These are phyloP conservation scores for Heliothis peltigera DNA, from an alignment of 2,888 invertebrate species.

Conservation along the genomic window DNA sequence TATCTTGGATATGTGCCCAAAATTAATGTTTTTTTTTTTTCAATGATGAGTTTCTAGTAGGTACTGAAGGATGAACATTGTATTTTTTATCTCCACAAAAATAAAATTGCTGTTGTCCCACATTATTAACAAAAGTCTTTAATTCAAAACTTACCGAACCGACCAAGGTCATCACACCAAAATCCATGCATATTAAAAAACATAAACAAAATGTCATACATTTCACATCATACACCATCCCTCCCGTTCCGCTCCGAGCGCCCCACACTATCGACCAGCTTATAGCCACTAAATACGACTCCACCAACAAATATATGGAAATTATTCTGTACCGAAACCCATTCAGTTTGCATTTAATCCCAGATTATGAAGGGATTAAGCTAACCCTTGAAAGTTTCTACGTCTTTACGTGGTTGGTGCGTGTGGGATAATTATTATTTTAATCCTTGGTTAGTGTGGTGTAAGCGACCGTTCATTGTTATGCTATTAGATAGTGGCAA, in stretches of 20 bases:
- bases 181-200: background rate
- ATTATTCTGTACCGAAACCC: slow-evolving; percentile 67
- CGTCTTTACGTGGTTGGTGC: slow-evolving; percentile 57
- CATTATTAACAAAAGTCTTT: no score
- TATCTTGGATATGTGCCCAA: no score
- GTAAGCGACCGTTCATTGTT: slow-evolving; percentile 34
- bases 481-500: slow-evolving; percentile 22
- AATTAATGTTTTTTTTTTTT: no score
- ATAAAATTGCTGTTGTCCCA: no score
- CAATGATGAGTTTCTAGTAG: no score
- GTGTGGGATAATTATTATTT: slow-evolving; percentile 63
- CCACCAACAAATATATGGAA: slow-evolving; percentile 73
- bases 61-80: no score
- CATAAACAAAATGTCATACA: background rate
- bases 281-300: slow-evolving; percentile 68
- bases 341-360: slow-evolving; percentile 72
- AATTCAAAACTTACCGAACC: no score
- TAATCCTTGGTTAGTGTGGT: slow-evolving; percentile 53
- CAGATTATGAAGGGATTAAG: slow-evolving; percentile 67
- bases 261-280: slow-evolving; percentile 54
- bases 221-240: no score
- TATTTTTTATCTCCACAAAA: no score
- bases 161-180: no score
- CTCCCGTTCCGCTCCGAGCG: slow-evolving; percentile 23
- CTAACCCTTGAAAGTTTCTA: slow-evolving; percentile 60